Conservation (phyloP, 2,888 invertebrate genomes). For the Leptopterna dolabrata region DNA sequence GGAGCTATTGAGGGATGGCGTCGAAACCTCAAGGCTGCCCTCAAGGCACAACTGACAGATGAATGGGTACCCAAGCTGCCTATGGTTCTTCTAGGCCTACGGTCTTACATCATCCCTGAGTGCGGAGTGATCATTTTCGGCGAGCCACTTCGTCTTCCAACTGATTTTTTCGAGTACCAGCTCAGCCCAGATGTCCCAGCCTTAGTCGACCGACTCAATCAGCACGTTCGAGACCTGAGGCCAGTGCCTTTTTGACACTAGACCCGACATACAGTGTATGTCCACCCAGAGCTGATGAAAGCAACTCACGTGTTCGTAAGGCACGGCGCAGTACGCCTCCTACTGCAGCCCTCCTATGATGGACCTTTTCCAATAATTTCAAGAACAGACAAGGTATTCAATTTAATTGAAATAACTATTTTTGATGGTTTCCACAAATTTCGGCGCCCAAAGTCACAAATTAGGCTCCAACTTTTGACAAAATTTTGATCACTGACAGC, state of each 20-base stretch:
- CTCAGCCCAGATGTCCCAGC: neutral
- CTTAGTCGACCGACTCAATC: neutral
- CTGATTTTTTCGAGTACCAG: neutral
- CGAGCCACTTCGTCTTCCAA: neutral
- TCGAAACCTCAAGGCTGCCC: slow-evolving; percentile 65
- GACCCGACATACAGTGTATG: neutral
- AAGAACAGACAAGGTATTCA: neutral
- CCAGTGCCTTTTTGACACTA: neutral
- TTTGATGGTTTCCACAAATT: no score
- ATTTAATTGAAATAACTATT: no score
- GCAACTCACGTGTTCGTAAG: slow-evolving; percentile 30
- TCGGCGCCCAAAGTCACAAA: no score
- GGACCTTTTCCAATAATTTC: slow-evolving; percentile 30
- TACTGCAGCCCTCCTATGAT: slow-evolving; percentile 6
- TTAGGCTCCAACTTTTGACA: no score
- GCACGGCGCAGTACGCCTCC: neutral
- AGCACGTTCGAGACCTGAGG: neutral
- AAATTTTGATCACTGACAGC: no score
- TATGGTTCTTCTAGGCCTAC: neutral
- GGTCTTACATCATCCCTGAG: neutral
- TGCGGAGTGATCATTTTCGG: neutral
- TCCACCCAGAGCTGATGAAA: neutral
- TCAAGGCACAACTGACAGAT: slow-evolving; percentile 53
- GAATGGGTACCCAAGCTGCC: neutral
- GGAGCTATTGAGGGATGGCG: slow-evolving; percentile 52